Evolutionary conservation across 2,888 invertebrate species (phyloP).

Genomic region (Germaria angustata): DNA sequence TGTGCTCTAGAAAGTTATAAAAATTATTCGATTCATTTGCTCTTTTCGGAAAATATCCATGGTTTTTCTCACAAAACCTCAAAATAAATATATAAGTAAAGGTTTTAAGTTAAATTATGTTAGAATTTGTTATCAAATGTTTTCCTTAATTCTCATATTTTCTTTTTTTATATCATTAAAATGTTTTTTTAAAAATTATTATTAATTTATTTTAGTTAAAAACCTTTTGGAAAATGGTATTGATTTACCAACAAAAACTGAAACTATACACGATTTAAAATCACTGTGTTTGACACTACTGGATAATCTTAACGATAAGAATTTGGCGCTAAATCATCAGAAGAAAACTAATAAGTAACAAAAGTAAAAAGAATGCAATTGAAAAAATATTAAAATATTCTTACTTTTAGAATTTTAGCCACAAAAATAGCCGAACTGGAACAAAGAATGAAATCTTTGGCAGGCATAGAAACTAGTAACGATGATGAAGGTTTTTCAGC

Average conservation of each 20-base stretch:
- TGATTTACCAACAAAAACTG: slow-evolving; percentile 83
- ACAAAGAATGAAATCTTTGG: slow-evolving; percentile 85
- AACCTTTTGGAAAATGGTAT: slow-evolving; percentile 86
- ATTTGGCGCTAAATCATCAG: slow-evolving; percentile 90
- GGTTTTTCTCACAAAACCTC: no score
- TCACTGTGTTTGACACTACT: slow-evolving; percentile 88
- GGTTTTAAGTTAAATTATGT: no score
- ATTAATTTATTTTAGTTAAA: slow-evolving; percentile 83
- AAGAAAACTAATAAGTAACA: slow-evolving; percentile 91
- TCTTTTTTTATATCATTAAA: not conserved
- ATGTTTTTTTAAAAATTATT: no score
- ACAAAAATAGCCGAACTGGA: slow-evolving; percentile 90
- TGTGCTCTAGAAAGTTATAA: no score
- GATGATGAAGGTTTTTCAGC: slow-evolving; percentile 75
- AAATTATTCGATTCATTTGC: no score
- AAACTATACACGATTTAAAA: slow-evolving; percentile 88
- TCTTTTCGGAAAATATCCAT: no score
- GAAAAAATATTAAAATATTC: not conserved
- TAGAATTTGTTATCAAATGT: no score
- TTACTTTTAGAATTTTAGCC: slow-evolving; percentile 85
- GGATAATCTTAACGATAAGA: slow-evolving; percentile 92
- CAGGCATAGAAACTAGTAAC: slow-evolving; percentile 77
- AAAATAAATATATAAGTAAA: no score
- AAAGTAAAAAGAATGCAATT: not conserved
- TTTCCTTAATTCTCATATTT: no score